Evolutionary conservation across 2,113 vertebrate species (phyloP).

Genomic region (Cyprichromis sp.): DNA sequence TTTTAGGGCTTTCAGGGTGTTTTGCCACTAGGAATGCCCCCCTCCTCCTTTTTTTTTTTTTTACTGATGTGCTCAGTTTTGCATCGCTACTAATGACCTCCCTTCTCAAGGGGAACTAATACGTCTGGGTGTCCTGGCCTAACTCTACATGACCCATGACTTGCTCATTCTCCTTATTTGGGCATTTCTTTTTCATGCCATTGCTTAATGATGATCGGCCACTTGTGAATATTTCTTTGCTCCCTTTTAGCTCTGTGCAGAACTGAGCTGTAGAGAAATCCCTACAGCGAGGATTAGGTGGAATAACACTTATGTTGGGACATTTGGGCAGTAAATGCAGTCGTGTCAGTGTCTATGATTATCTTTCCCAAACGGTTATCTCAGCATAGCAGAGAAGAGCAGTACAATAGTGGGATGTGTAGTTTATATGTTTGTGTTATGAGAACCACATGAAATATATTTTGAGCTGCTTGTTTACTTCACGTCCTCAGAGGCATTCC

Average conservation of each 20-base stretch:
- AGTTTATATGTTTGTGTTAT: not conserved
- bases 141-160: conserved; percentile 25
- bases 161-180: conserved; percentile 47
- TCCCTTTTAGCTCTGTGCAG: not conserved
- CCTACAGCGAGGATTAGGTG: not conserved
- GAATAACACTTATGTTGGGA: not conserved
- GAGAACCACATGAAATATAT: conserved; percentile 32
- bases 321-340: not conserved
- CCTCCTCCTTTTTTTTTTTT: not conserved
- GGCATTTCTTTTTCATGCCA: conserved; percentile 33
- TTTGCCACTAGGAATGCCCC: not conserved
- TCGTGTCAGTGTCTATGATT: not conserved
- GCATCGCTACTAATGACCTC: conserved; percentile 19
- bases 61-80: not conserved
- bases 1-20: conserved; percentile 1
- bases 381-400: not conserved
- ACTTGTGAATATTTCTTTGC: not conserved
- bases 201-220: not conserved
- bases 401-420: not conserved
- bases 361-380: not conserved
- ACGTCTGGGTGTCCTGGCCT: conserved; percentile 13
- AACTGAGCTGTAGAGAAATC: not conserved
- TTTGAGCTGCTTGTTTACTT: conserved; percentile 66
- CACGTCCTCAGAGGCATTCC: conserved; percentile 61
- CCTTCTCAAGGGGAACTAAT: conserved; percentile 33